These are phyloP conservation scores for Acanthis flammea DNA, from an alignment of 2,797 vertebrate species.

Conservation along the genomic window DNA sequence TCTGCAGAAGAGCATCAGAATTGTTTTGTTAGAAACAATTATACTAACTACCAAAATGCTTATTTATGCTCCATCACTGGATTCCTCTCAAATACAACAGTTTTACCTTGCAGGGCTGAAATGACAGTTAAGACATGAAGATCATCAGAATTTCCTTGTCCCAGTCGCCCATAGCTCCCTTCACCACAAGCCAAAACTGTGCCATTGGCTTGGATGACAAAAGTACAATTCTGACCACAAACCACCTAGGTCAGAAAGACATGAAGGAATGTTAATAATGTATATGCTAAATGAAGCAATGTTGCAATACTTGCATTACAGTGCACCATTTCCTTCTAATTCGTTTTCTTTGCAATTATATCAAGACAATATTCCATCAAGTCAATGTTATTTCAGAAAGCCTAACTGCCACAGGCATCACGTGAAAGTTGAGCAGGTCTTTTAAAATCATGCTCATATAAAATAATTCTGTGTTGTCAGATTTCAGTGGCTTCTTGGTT, in stretches of 20 bases:
- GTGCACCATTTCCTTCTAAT: not conserved
- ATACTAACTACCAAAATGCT: not conserved
- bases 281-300: not conserved
- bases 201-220: constrained; percentile 94
- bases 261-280: not conserved
- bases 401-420: not conserved
- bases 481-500: not conserved
- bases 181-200: constrained; percentile 94
- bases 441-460: not conserved
- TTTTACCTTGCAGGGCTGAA: constrained; percentile 92
- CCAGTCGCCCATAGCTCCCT: constrained; percentile 92
- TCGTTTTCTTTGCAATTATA: not conserved
- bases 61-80: not conserved
- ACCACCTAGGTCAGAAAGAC: constrained; percentile 80
- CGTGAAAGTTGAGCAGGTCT: not conserved
- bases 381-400: not conserved
- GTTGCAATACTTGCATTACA: not conserved
- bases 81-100: not conserved
- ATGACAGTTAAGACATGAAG: constrained; percentile 94
- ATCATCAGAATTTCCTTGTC: constrained; percentile 94
- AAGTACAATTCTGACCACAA: constrained; percentile 95
- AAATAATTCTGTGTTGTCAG: not conserved
- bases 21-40: not conserved
- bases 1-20: not conserved
- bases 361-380: not conserved